phyloP scores from a whole-genome alignment of 2,888 invertebrate species.

The Pherbina coryleti region DNA sequence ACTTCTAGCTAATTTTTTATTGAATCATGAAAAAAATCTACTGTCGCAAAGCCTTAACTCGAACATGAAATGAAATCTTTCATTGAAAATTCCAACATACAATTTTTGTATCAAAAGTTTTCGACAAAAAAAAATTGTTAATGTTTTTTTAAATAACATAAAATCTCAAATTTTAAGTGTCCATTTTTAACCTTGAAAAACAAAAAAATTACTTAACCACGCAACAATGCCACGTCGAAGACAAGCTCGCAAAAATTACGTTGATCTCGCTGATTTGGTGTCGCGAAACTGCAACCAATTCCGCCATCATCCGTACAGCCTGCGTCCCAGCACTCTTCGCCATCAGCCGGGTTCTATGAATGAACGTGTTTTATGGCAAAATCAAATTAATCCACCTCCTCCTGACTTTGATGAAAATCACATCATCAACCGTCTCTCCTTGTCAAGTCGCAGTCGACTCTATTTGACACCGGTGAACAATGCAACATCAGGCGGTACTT shows the following conservation, averaged over 20 bases:
- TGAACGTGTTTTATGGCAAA: background rate
- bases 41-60: background rate
- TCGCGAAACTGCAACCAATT: background rate
- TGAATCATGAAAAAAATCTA: background rate
- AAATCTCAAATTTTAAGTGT: conserved; percentile 20
- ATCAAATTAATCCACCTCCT: background rate
- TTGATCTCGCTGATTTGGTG: conserved; percentile 32
- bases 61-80: background rate
- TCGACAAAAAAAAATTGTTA: conserved; percentile 19
- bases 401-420: background rate
- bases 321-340: background rate
- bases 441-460: background rate
- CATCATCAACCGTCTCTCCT: background rate
- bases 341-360: background rate
- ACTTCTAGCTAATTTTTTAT: too few species aligned
- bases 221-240: conserved; percentile 39
- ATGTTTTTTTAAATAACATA: background rate
- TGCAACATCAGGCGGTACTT: background rate
- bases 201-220: background rate
- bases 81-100: conserved; percentile 17
- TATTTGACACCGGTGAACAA: background rate
- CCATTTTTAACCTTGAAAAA: background rate
- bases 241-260: background rate
- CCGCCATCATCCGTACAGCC: conserved; percentile 29
- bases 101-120: conserved; percentile 2